Evolutionary conservation across 2,888 invertebrate species (phyloP), one percentile per base, ranked within the genome.

Genomic region (Hypsopygia costalis): DNA sequence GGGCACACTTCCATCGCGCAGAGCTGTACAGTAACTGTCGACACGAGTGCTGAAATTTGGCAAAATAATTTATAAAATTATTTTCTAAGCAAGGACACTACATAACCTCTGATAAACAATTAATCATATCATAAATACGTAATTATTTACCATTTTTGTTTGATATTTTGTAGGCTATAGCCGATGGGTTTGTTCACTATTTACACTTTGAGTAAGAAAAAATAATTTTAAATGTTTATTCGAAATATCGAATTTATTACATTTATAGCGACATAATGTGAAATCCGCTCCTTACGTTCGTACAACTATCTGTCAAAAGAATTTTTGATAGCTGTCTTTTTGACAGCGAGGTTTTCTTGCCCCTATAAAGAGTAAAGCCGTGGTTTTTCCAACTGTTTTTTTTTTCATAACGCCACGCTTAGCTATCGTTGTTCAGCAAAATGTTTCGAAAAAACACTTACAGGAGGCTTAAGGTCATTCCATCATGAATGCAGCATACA

Each of bases 11-110:
- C 88, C 88, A 88, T 47, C 87, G 77, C 36, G 85, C 81, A 31
- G 87, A 70, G 52, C 73, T 81, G 55, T 79, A 80, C 50, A 87
- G 44, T 56, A 88, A 68, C 56, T 86, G 86, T 66, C 87, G 80
- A 73, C 79, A 88, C 50, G 85, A 65, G 64, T 88, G 88, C 88
- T 88, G 54, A 82, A 82, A 47, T 40, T 16, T 1, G 48, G 34
- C 29, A 57, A 52, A 53, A 48, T 44, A 52, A 42, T 41, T n/a
- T 41, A 49, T 45, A 51, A 52, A 51, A 47, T 47, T 37, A 33
- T 44, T 47, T 46, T 44, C 41, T 37, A 46, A 40, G 54, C 64
- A 69, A 68, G 65, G 71, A 61, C 72, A 65, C 65, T 67, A 65
- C 65, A 68, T 79, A 79, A 81, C 77, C 75, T 83, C 2, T 11